Conservation (phyloP, 2,888 invertebrate genomes). For the Drosophila meridionalis region DNA sequence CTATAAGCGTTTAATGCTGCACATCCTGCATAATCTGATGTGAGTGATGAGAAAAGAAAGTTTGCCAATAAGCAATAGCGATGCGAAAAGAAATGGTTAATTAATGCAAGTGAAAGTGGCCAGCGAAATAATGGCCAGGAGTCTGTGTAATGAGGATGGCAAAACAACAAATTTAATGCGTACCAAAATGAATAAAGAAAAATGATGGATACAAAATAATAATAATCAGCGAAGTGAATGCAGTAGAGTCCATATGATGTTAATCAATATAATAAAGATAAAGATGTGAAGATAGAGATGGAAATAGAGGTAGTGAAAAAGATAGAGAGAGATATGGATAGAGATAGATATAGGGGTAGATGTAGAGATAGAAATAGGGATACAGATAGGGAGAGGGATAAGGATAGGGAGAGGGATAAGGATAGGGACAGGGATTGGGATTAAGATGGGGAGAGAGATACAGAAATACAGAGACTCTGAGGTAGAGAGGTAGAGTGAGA, state of each 20-base stretch:
- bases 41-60: constrained; percentile 26
- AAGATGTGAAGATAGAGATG: background rate
- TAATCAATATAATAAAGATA: constrained; percentile 1
- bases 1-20: constrained; percentile 12
- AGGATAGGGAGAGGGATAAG: background rate
- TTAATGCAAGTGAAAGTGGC: constrained; percentile 44
- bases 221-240: constrained; percentile 1
- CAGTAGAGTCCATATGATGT: background rate
- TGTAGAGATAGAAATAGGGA: background rate
- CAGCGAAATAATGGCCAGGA: constrained; percentile 29
- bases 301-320: background rate
- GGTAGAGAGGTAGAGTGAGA: background rate
- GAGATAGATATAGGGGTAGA: background rate
- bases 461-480: too few relatives aligned
- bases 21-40: constrained; percentile 20
- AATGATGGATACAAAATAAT: constrained; percentile 2
- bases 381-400: background rate
- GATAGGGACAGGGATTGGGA: background rate
- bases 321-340: background rate
- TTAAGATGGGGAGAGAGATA: background rate
- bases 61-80: constrained; percentile 22
- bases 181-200: constrained; percentile 1
- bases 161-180: constrained; percentile 7
- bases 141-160: constrained; percentile 21
- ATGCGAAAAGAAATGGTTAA: constrained; percentile 16